Percentiles rank a stretch among this genome's conserved stretches.
Evolutionary conservation across 2,113 vertebrate species (phyloP).

Genomic region (Melozone crissalis): DNA sequence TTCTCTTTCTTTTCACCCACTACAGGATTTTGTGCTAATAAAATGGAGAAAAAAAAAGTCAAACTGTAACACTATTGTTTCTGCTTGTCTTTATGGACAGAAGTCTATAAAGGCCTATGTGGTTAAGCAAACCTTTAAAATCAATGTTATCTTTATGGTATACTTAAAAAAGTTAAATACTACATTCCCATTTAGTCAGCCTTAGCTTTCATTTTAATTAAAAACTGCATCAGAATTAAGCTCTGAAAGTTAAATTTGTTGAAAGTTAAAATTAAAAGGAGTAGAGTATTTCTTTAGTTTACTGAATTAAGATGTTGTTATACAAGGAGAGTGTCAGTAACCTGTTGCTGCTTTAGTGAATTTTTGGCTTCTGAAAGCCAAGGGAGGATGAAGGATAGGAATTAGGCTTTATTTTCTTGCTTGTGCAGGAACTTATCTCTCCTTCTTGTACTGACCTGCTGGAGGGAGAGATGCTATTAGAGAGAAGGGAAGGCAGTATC

Average conservation of each 20-base stretch:
- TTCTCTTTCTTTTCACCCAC: constrained; percentile 7
- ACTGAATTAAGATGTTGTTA: not conserved
- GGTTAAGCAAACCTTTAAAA: not conserved
- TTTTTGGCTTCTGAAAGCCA: not conserved
- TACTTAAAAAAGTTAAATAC: not conserved
- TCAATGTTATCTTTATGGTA: not conserved
- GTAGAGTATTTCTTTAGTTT: not conserved
- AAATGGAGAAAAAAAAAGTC: constrained; percentile 12
- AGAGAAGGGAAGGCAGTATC: not conserved
- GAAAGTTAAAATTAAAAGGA: not conserved
- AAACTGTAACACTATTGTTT: not conserved
- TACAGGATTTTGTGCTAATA: constrained; percentile 56
- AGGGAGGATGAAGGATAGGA: not conserved
- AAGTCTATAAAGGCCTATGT: not conserved
- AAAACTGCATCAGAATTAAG: not conserved
- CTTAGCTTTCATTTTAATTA: not conserved
- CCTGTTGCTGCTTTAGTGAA: not conserved
- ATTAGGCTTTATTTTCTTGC: not conserved
- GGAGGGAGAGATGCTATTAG: not conserved
- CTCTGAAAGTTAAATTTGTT: not conserved
- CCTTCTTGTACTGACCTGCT: not conserved
- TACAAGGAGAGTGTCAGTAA: not conserved
- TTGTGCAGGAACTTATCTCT: not conserved
- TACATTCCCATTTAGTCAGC: not conserved
- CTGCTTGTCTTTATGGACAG: not conserved